Base-by-base conservation (phyloP, 2,113 vertebrate genomes). In the Setophaga petechia region DNA sequence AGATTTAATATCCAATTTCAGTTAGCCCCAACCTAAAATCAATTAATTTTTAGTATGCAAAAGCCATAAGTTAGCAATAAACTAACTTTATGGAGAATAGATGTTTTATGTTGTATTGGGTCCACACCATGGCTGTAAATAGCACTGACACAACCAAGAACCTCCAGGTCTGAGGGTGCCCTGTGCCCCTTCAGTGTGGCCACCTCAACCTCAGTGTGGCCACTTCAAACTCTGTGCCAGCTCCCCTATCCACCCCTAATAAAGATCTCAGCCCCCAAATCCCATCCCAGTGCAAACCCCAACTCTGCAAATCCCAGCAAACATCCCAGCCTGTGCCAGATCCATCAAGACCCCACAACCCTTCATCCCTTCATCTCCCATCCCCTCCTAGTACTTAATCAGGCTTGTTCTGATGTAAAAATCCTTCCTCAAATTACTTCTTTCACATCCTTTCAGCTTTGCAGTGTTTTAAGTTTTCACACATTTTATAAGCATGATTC, bases 31-130 rank as follows among this genome's bases (percentile, higher is more conserved):
- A 20, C 23, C 15, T 35, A 33, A 22, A 72, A 61, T 0, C 7
- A 31, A 71, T 11, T 72, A 3, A 46, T 39, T 66, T 28, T 44
- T 35, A n/a, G 41, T 11, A 49, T 15, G 16, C 47, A 74, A 20
- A 84, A 78, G 15, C 24, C 37, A 1, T 1, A 77, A 22, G 39
- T 74, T 35, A 54, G 27, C 12, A 77, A 84, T 66, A 69, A 66
- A 44, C 17, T 9, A n/a, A n/a, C n/a, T n/a, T n/a, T n/a, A n/a
- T n/a, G 6, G 20, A 69, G n/a, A 77, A 39, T 0, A 37, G 23
- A 1, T 6, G 23, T 41, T 75, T 65, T 15, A 31, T 22, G 43
- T 6, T n/a, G 22, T 5, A 20, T 0, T 75, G 77, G 65, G 59
- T 10, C n/a, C 30, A 11, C 0, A 2, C 13, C 61, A 30, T 1